Evolutionary conservation across 2,888 invertebrate species (phyloP), one percentile per base, ranked within the genome.

Genomic region (Strigamia crassipes): DNA sequence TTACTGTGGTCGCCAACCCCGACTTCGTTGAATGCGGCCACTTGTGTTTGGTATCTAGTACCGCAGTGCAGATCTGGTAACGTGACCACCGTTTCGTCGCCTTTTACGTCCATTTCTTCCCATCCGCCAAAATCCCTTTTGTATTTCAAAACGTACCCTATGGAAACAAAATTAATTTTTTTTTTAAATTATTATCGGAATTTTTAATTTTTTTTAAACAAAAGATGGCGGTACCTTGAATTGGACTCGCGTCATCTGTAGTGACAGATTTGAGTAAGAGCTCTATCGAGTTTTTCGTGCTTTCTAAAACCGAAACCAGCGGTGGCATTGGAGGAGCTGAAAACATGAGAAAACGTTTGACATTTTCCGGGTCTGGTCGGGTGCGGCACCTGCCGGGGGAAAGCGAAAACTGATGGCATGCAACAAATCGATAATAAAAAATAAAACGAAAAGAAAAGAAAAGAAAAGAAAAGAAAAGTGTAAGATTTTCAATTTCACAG

Each of bases 71-170:
- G 34, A 66, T 82, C 79, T 27, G 79, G 51, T 4, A 83, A 34
- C 0, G 77, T 51, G 18, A 81, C 78, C 18, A 80, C 51, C 5
- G 82, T 83, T 21, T 81, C 34, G 18, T 51, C 42, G 15, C 77
- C 80, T 38, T 83, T 78, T 9, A 83, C 81, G 12, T 61, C 56
- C 42, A 83, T 73, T 66, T 83, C 83, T 81, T 83, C 83, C 83
- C 83, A 83, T 5, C 80, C 83, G 6, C 83, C 83, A 27, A 81
- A 83, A 82, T 83, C 83, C 77, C 83, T n/a, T 51, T 83, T 83
- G 78, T 80, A 83, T 42, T 82, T 83, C 10, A 83, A 18, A 23
- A 80, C 31, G 42, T 83, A 83, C 1, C 61, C 83, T 83, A 31
- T 10, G 31, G n/a, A n/a, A n/a, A n/a, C n/a, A n/a, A n/a, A n/a